These are phyloP conservation scores for Ceratosolen fusciceps DNA, from an alignment of 1,140 invertebrate genomes.

Conservation along the genomic window DNA sequence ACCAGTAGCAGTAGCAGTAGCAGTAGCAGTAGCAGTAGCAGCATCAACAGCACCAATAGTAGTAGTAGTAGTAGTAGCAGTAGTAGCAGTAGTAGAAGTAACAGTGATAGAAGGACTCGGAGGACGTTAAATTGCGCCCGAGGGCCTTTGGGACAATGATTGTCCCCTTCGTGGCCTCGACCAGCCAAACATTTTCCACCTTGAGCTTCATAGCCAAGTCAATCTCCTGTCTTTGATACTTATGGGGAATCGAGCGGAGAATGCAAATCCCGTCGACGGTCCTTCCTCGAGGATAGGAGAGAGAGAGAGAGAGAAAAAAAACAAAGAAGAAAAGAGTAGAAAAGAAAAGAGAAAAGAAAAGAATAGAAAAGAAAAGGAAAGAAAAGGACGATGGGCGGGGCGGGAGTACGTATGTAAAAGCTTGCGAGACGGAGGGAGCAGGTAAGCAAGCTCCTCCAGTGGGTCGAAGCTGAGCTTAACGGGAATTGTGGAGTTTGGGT, in stretches of 20 bases:
- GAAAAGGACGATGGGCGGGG: constrained; percentile 40
- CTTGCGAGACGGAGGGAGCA: constrained; percentile 50
- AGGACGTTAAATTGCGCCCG: constrained; percentile 41
- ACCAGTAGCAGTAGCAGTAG: too few relatives aligned
- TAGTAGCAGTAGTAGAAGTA: too few relatives aligned
- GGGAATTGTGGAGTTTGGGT: constrained; percentile 65
- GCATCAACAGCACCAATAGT: too few relatives aligned
- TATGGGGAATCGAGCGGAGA: constrained; percentile 6
- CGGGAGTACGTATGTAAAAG: too few relatives aligned
- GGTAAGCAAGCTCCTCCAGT: constrained; percentile 54
- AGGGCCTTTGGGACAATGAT: constrained; percentile 44
- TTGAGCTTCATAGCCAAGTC: constrained; percentile 26
- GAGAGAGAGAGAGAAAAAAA: constrained; percentile 13
- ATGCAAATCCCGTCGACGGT: not conserved
- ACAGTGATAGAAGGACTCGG: too few relatives aligned
- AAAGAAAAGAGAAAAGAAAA: constrained; percentile 21
- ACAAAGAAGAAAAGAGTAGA: too few relatives aligned
- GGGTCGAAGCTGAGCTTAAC: constrained; percentile 64
- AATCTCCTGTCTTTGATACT: constrained; percentile 42
- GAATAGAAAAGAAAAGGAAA: constrained; percentile 36
- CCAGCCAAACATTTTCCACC: constrained; percentile 31
- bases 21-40: too few relatives aligned
- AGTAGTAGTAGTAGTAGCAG: too few relatives aligned
- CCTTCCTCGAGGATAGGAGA: not conserved
- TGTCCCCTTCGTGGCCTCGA: not conserved